Evolutionary conservation across 2,888 invertebrate species (phyloP).

Genomic region (Poecilobothrus nobilitatus): DNA sequence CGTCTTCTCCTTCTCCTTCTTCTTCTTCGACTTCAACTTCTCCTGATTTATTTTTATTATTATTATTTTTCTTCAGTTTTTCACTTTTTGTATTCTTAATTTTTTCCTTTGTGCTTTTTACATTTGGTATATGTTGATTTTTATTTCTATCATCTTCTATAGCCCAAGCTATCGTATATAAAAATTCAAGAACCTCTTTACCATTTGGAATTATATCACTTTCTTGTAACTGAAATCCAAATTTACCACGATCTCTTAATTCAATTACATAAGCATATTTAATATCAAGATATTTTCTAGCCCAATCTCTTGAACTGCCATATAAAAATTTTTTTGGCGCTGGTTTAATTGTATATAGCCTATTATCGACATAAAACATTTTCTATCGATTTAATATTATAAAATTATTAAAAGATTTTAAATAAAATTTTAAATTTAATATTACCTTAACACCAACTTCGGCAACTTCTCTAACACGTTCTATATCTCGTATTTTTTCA

Average conservation of each 20-base stretch:
- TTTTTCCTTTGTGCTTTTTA: no score
- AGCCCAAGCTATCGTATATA: conserved; percentile 37
- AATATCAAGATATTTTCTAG: conserved; percentile 62
- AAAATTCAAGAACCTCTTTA: conserved; percentile 56
- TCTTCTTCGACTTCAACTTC: no score
- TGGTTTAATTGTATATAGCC: background rate
- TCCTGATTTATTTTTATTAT: no score
- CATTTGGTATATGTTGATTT: no score
- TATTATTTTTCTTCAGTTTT: no score
- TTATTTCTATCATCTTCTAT: background rate
- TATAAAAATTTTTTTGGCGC: conserved; percentile 28
- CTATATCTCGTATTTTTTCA: no score
- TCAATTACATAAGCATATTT: conserved; percentile 79
- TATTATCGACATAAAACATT: background rate
- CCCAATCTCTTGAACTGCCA: conserved; percentile 78
- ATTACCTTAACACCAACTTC: no score
- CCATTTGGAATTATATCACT: conserved; percentile 61
- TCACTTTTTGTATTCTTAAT: no score
- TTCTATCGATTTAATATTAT: conserved; percentile 24
- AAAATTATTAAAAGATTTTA: conserved; percentile 16
- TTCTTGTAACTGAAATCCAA: conserved; percentile 71
- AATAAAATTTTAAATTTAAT: no score
- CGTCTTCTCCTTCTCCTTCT: no score
- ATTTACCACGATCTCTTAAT: conserved; percentile 65
- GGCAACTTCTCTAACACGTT: no score